These are phyloP conservation scores for Homarus gammarus DNA, from an alignment of 2,888 invertebrate genomes.

Conservation along the genomic window DNA sequence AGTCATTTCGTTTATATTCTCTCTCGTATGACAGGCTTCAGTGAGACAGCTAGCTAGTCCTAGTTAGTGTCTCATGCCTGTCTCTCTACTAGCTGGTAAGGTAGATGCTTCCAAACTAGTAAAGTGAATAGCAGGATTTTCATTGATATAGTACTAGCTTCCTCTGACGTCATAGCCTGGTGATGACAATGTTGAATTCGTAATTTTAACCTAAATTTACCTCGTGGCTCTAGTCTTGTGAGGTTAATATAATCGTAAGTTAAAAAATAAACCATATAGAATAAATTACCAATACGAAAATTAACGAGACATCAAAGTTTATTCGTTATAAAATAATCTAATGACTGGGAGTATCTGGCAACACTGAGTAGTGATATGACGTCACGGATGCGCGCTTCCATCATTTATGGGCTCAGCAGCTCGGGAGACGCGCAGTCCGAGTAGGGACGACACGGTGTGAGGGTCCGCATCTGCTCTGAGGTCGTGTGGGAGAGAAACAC, in stretches of 20 bases:
- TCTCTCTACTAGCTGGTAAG: no score
- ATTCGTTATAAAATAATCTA: background rate
- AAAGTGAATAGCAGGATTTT: constrained; percentile 1
- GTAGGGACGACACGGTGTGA: constrained; percentile 54
- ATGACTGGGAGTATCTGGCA: constrained; percentile 25
- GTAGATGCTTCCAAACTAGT: no score
- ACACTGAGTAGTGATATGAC: constrained; percentile 35
- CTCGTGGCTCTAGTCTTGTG: no score
- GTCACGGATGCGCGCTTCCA: constrained; percentile 49
- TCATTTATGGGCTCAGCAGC: constrained; percentile 60
- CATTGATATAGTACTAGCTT: constrained; percentile 25
- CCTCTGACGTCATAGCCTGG: constrained; percentile 21
- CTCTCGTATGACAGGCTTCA: no score
- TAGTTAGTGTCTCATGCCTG: no score
- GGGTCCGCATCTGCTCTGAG: constrained; percentile 33
- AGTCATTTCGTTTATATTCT: no score
- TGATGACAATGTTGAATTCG: background rate
- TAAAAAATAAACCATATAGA: no score
- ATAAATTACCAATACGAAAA: no score
- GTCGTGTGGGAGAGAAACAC: constrained; percentile 41
- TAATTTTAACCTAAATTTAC: background rate
- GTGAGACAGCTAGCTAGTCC: no score
- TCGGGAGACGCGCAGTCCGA: constrained; percentile 55
- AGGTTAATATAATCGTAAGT: no score
- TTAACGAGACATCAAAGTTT: background rate